Evolutionary conservation across 2,113 vertebrate species (phyloP).

Genomic region (Pelmatolapia mariae): DNA sequence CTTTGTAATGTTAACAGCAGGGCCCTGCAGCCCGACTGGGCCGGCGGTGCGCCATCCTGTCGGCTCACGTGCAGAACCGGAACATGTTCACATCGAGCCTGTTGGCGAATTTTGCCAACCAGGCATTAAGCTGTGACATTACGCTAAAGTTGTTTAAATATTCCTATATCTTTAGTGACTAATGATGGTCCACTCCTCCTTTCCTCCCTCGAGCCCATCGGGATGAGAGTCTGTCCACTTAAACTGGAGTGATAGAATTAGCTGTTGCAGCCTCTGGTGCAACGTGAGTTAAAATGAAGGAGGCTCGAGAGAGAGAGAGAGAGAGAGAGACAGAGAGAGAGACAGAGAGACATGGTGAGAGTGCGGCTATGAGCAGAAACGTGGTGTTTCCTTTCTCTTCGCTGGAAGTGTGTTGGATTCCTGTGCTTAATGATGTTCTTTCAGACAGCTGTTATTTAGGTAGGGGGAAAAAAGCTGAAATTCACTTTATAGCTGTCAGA

Average conservation of each 20-base stretch:
- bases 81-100: slow-evolving; percentile 67
- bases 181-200: slow-evolving; percentile 35
- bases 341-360: not conserved
- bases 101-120: slow-evolving; percentile 63
- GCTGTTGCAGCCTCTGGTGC: slow-evolving; percentile 1
- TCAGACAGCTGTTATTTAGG: slow-evolving; percentile 17
- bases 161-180: slow-evolving; percentile 60
- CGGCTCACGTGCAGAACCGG: slow-evolving; percentile 65
- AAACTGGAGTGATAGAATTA: slow-evolving; percentile 38
- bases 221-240: slow-evolving; percentile 43
- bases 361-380: not conserved
- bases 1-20: slow-evolving; percentile 66
- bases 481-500: slow-evolving; percentile 48
- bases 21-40: slow-evolving; percentile 64
- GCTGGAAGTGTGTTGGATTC: not conserved
- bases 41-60: slow-evolving; percentile 66
- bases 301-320: not conserved
- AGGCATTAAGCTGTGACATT: slow-evolving; percentile 62
- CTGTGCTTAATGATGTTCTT: not conserved
- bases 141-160: slow-evolving; percentile 66
- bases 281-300: slow-evolving; percentile 1
- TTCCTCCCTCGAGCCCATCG: not conserved
- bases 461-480: not conserved
- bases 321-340: not conserved
- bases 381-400: not conserved